Evolutionary conservation across 2,797 vertebrate genomes (phyloP).

Genomic region (Cichlasoma orientale): DNA sequence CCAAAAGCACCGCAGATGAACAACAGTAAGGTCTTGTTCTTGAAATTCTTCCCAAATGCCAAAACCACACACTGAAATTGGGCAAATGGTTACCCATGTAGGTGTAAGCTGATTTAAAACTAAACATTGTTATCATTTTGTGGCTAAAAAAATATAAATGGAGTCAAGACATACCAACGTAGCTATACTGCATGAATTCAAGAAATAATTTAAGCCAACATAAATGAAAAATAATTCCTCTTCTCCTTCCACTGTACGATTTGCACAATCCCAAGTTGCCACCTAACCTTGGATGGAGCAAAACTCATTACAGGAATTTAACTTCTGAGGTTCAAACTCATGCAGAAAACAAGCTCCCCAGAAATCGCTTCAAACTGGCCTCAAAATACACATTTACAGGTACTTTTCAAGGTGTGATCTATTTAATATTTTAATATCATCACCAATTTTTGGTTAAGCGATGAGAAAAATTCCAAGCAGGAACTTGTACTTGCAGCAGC

Average conservation of each 20-base stretch:
- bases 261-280: constrained; percentile 17
- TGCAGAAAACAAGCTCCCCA: constrained; percentile 38
- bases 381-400: constrained; percentile 62
- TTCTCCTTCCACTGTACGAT: background rate
- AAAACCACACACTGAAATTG: background rate
- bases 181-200: background rate
- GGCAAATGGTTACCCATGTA: background rate
- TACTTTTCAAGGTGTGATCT: constrained; percentile 60
- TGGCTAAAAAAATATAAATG: background rate
- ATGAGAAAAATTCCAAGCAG: constrained; percentile 49
- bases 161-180: background rate
- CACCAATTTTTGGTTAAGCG: constrained; percentile 49
- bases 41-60: background rate
- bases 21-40: background rate
- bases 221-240: background rate
- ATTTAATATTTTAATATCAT: constrained; percentile 71
- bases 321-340: constrained; percentile 27
- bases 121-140: background rate
- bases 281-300: constrained; percentile 46
- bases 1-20: background rate
- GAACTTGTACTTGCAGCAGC: constrained; percentile 63
- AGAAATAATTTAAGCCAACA: constrained; percentile 5
- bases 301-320: constrained; percentile 54
- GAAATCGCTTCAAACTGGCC: constrained; percentile 59
- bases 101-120: background rate